phyloP scores from a whole-genome alignment of 2,113 vertebrate genomes.

The Oxyruncus cristatus region DNA sequence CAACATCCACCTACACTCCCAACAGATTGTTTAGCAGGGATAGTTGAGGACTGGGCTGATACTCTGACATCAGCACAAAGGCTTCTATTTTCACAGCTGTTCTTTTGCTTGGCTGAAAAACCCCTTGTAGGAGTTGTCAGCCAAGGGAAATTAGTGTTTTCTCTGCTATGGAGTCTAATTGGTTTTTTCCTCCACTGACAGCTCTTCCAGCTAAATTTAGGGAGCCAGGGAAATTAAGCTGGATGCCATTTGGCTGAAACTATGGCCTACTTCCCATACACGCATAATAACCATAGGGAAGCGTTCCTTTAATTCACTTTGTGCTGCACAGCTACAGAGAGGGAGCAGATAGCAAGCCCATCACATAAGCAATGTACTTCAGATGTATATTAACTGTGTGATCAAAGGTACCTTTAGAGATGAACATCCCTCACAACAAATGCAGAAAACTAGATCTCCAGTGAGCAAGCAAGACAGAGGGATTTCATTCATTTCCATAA shows the following conservation, averaged over 20 bases:
- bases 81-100: neutral
- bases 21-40: neutral
- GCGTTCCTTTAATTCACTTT: neutral
- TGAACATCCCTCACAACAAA: neutral
- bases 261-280: neutral
- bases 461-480: neutral
- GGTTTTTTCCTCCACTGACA: conserved; percentile 33
- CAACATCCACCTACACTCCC: neutral
- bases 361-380: neutral
- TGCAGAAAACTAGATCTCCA: neutral
- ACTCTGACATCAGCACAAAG: neutral
- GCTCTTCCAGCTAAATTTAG: conserved; percentile 48
- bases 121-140: neutral
- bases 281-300: neutral
- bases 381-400: neutral
- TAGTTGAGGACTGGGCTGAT: neutral
- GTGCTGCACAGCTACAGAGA: neutral
- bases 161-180: conserved; percentile 34
- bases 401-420: neutral
- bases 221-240: conserved; percentile 10
- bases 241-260: neutral
- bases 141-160: conserved; percentile 50
- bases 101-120: neutral
- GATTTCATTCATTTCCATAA: neutral
- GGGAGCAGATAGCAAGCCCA: neutral